Evolutionary conservation across 35 echinoderm and acorn worm genomes (phyloP).

Genomic region (Apostichopus californicus): DNA sequence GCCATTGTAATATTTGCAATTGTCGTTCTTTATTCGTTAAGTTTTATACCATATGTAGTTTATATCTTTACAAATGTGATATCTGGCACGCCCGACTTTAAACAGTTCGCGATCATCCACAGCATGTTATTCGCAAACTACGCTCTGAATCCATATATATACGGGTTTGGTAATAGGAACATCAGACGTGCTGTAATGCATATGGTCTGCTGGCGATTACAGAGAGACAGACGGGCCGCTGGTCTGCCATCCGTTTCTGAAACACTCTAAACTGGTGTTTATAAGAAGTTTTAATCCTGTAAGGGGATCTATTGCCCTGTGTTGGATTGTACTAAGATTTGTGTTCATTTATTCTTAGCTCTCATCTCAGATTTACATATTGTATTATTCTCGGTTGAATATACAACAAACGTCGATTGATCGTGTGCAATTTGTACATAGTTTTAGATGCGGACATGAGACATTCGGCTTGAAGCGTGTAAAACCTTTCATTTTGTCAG

Average conservation of each 20-base stretch:
- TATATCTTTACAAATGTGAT: conserved; percentile 31
- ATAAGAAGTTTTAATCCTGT: no score
- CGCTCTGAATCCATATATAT: conserved; percentile 54
- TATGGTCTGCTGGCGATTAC: neutral
- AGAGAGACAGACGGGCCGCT: neutral
- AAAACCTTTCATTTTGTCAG: no score
- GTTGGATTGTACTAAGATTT: no score
- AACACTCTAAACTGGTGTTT: neutral
- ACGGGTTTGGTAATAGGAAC: conserved; percentile 38
- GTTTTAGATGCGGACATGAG: no score
- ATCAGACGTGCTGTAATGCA: neutral
- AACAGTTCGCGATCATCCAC: conserved; percentile 2
- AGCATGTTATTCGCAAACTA: conserved; percentile 30
- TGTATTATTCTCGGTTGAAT: no score
- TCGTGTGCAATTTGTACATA: no score
- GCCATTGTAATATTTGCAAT: conserved; percentile 32
- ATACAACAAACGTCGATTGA: no score
- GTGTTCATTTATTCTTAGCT: no score
- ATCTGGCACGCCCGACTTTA: neutral
- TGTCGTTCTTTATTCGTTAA: conserved; percentile 19
- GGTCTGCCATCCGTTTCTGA: conserved; percentile 20
- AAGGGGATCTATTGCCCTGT: no score
- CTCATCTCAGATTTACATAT: no score
- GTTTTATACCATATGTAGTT: conserved; percentile 42
- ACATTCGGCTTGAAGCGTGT: no score